Base-by-base conservation (phyloP, 2,797 vertebrate species). In the Labeo calbasu region DNA sequence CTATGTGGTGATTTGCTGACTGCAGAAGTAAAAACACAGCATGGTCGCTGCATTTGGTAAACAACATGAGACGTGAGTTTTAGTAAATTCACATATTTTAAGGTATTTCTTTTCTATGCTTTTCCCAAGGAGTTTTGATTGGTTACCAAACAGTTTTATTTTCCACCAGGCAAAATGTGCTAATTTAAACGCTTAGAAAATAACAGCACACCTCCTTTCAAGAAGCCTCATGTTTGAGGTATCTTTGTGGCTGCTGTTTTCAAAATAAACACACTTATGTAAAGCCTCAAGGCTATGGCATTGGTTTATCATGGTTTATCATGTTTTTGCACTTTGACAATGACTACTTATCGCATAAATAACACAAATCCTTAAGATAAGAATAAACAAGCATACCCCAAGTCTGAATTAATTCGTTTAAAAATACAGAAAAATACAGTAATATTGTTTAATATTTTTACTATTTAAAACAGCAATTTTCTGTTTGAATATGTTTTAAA, bases 241-340 rank as follows among this genome's bases (percentile, higher is more conserved):
- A 23, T 46, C 32, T 19, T 43, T 15, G 2, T 9, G 12, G 72
- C 61, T 25, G n/a, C 10, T 78, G 75, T 61, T 84, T 78, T 59
- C 9, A 50, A 23, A 51, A 78, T 36, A 77, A 83, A 83, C 63
- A 83, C 15, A 25, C 48, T 76, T 25, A 15, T 19, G 5, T 55
- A 21, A 65, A 50, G 25, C 75, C 73, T 77, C 73, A 59, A 77
- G 73, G 63, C n/a, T 15, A 46, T n/a, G 81, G 32, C 73, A 73
- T 83, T 69, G 72, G 51, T 28, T 75, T 40, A 69, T 83, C 32
- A 5, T 6, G 10, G 14, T 78, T 15, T 50, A 36, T 46, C 28
- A 81, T 25, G 79, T 55, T 69, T 23, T 43, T 66, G 77, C 23
- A 32, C 23, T 66, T 79, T 50, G 61, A 66, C 0, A 1, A 2